Evolutionary conservation across 2,888 invertebrate genomes (phyloP).

Genomic region (Gastrophysa polygoni): DNA sequence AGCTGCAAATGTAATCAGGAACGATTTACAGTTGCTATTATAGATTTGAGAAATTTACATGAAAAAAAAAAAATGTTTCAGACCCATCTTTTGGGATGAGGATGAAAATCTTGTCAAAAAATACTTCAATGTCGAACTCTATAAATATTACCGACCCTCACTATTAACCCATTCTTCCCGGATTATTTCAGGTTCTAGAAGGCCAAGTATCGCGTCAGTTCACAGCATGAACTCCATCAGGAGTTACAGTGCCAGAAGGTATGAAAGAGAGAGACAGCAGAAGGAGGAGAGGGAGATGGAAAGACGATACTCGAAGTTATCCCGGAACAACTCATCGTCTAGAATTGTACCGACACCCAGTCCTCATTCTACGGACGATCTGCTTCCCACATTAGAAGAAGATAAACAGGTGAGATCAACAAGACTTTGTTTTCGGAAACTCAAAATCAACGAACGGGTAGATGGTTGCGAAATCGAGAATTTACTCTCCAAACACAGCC

Average conservation of each 20-base stretch:
- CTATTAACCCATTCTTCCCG: neutral
- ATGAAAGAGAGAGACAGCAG: slow-evolving; percentile 81
- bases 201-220: slow-evolving; percentile 85
- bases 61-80: neutral
- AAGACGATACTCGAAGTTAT: slow-evolving; percentile 69
- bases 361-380: slow-evolving; percentile 83
- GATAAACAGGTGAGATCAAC: slow-evolving; percentile 71
- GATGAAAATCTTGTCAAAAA: too few species aligned
- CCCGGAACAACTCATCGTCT: slow-evolving; percentile 60
- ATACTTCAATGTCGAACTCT: too few species aligned
- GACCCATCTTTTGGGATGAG: neutral
- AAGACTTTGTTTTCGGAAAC: too few species aligned
- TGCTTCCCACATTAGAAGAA: slow-evolving; percentile 80
- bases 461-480: too few species aligned
- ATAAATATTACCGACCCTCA: too few species aligned
- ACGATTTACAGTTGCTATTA: too few species aligned
- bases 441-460: too few species aligned
- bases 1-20: too few species aligned
- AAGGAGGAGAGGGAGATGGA: slow-evolving; percentile 83
- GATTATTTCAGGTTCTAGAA: slow-evolving; percentile 74
- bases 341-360: slow-evolving; percentile 74
- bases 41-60: too few species aligned
- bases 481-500: too few species aligned
- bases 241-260: slow-evolving; percentile 80
- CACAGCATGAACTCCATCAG: slow-evolving; percentile 84